Percentiles rank a stretch among this genome's conserved stretches.
These are phyloP conservation scores for Liparis tanakae DNA, from an alignment of 2,797 vertebrate genomes.

Conservation along the genomic window DNA sequence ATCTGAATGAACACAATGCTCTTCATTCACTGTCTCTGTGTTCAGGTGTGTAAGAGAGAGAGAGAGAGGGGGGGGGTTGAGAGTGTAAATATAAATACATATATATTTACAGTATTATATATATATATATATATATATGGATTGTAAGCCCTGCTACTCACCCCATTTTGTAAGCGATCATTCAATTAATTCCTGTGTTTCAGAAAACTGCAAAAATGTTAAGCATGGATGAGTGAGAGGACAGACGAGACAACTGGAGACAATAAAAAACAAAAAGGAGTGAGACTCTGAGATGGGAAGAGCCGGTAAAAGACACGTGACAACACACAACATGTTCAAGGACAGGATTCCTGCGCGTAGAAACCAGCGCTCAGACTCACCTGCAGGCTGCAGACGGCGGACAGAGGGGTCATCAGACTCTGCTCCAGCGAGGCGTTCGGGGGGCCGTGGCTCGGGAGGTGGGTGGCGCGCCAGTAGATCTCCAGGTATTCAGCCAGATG, in stretches of 20 bases:
- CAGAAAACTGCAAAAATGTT: slow-evolving; percentile 87
- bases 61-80: slow-evolving; percentile 5
- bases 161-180: slow-evolving; percentile 82
- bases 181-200: slow-evolving; percentile 90
- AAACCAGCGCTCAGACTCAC: slow-evolving; percentile 69
- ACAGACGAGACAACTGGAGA: slow-evolving; percentile 76
- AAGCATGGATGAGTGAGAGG: slow-evolving; percentile 82
- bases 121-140: slow-evolving; percentile 34
- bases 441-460: slow-evolving; percentile 86
- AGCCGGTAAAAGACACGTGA: slow-evolving; percentile 63
- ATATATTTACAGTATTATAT: slow-evolving; percentile 17
- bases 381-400: slow-evolving; percentile 91
- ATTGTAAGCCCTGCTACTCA: slow-evolving; percentile 83
- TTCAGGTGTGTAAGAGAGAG: slow-evolving; percentile 36
- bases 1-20: slow-evolving; percentile 62
- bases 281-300: slow-evolving; percentile 70
- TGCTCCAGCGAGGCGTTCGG: slow-evolving; percentile 86
- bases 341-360: slow-evolving; percentile 32
- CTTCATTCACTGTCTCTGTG: slow-evolving; percentile 66
- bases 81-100: slow-evolving; percentile 54
- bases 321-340: slow-evolving; percentile 54
- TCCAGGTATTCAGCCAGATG: slow-evolving; percentile 95
- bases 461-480: slow-evolving; percentile 95
- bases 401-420: slow-evolving; percentile 88
- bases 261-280: slow-evolving; percentile 64